These are phyloP conservation scores for Magallana gigas DNA, from an alignment of 1,140 invertebrate species.

Conservation along the genomic window DNA sequence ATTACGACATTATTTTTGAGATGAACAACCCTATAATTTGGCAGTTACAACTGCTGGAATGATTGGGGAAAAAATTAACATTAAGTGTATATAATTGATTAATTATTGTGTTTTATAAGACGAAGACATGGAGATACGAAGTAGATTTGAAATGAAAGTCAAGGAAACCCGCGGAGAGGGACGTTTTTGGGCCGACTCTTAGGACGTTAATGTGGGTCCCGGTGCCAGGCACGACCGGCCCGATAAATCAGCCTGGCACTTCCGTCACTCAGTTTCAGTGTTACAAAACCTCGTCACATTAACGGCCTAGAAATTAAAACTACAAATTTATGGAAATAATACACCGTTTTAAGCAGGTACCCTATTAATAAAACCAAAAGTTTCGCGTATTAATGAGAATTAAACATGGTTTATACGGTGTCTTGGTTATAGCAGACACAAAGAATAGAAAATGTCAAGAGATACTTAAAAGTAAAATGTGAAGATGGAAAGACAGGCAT, in stretches of 20 bases:
- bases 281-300: conserved; percentile 24
- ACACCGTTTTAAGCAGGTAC: not conserved
- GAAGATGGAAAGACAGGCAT: too few relatives aligned
- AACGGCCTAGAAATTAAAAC: conserved; percentile 17
- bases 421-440: not conserved
- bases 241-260: conserved; percentile 24
- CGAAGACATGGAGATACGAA: not conserved
- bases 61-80: not conserved
- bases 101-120: not conserved
- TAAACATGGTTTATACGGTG: not conserved
- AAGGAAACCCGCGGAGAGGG: not conserved
- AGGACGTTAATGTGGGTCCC: conserved; percentile 21
- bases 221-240: conserved; percentile 13
- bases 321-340: conserved; percentile 12
- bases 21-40: not conserved
- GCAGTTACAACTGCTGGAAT: conserved; percentile 9
- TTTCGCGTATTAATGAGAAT: not conserved
- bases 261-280: not conserved
- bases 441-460: too few relatives aligned
- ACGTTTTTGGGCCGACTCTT: not conserved
- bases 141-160: conserved; percentile 13
- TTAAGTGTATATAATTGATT: not conserved
- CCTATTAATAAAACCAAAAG: conserved; percentile 4
- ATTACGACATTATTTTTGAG: not conserved
- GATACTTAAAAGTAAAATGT: too few relatives aligned